These are phyloP conservation scores for Theocolax elegans DNA, from an alignment of 1,140 invertebrate species.

Conservation along the genomic window DNA sequence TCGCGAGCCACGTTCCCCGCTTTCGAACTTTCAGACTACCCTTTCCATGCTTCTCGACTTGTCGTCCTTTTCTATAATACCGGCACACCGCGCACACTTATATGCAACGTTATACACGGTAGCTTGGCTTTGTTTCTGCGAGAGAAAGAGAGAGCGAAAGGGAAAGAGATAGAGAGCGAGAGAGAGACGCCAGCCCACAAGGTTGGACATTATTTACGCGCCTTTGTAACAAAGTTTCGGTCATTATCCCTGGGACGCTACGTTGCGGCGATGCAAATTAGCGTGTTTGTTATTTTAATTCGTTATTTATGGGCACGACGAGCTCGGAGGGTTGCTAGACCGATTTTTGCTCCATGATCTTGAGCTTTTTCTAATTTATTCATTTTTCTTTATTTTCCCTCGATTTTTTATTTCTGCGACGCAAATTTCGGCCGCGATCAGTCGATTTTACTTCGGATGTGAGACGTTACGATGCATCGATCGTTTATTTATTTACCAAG, in stretches of 20 bases:
- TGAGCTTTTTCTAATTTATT: no score
- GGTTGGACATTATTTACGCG: constrained; percentile 12
- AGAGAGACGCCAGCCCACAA: neutral
- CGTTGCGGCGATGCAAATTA: constrained; percentile 28
- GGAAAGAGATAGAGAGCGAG: no score
- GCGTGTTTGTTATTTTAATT: constrained; percentile 39
- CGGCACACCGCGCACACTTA: no score
- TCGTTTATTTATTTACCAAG: no score
- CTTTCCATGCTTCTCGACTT: no score
- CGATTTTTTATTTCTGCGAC: no score
- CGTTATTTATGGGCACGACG: constrained; percentile 26
- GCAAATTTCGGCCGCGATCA: no score
- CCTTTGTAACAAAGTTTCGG: constrained; percentile 27
- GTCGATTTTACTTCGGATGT: no score
- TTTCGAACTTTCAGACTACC: constrained; percentile 16
- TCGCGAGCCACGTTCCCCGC: neutral
- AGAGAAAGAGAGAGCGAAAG: no score
- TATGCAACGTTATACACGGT: no score
- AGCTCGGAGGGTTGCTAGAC: neutral
- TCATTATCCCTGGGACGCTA: constrained; percentile 12
- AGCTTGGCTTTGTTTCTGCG: neutral
- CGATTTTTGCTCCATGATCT: constrained; percentile 4
- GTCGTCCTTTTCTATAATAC: neutral
- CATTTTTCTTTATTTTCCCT: no score
- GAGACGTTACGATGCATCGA: no score